Percentiles rank a stretch among this genome's conserved stretches.
Evolutionary conservation across 2,888 invertebrate genomes (phyloP).

Genomic region (Melanophora roralis): DNA sequence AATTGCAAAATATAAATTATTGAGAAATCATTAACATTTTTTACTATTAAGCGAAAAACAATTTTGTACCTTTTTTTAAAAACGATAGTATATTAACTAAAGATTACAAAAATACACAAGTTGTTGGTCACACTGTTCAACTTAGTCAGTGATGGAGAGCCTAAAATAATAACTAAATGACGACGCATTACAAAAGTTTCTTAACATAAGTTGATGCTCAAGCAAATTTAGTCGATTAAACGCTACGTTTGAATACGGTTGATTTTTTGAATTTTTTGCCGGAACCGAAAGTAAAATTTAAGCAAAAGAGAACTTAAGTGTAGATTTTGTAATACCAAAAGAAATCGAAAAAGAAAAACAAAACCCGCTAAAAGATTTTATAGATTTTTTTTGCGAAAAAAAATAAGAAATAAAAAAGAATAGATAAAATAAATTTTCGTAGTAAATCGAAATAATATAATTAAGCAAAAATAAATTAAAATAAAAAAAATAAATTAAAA

Average conservation of each 20-base stretch:
- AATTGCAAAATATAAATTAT: no score
- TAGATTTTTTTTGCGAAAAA: background rate
- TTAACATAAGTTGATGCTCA: constrained; percentile 51
- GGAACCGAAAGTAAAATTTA: background rate
- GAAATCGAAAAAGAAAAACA: constrained; percentile 26
- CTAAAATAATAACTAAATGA: constrained; percentile 40
- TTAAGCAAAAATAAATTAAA: constrained; percentile 16
- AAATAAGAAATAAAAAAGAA: background rate
- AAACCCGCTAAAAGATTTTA: constrained; percentile 33
- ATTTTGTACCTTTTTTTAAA: no score
- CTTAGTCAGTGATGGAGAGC: constrained; percentile 15
- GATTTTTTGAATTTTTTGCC: constrained; percentile 18
- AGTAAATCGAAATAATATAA: constrained; percentile 34
- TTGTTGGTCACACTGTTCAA: constrained; percentile 1
- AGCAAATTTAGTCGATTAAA: constrained; percentile 57
- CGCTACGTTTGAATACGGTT: constrained; percentile 51
- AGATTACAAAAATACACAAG: background rate
- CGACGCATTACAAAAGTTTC: constrained; percentile 53
- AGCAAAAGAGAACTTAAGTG: constrained; percentile 9
- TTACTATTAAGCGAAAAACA: no score
- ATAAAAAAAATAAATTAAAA: background rate
- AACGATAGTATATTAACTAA: no score
- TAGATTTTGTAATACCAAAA: constrained; percentile 28
- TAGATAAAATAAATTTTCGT: constrained; percentile 14
- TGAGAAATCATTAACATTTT: no score